These are phyloP conservation scores for Cephus rjabovi DNA, from an alignment of 2,888 invertebrate genomes.

Conservation along the genomic window DNA sequence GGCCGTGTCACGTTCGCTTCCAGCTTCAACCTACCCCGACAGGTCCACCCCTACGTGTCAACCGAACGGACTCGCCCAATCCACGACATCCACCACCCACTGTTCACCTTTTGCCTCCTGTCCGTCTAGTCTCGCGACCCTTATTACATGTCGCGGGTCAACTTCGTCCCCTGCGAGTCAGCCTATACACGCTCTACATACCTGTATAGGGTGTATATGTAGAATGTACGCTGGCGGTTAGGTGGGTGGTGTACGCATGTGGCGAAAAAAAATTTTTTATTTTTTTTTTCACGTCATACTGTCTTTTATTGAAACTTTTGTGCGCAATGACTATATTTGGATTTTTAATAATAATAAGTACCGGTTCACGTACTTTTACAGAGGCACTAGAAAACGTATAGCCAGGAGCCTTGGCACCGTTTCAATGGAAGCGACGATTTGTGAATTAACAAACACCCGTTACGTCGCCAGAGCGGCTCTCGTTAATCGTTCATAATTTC, in stretches of 20 bases:
- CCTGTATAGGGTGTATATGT: neutral
- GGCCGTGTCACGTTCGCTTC: slow-evolving; percentile 64
- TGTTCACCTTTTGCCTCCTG: slow-evolving; percentile 30
- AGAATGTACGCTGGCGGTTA: neutral
- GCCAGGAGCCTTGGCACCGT: neutral
- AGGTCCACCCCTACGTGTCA: slow-evolving; percentile 56
- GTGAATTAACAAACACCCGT: slow-evolving; percentile 17
- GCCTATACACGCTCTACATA: neutral
- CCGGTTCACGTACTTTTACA: neutral
- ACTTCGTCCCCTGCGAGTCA: slow-evolving; percentile 50
- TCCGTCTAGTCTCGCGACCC: slow-evolving; percentile 50
- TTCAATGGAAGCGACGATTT: slow-evolving; percentile 12
- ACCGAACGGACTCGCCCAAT: slow-evolving; percentile 30
- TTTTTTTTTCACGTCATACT: too few relatives aligned
- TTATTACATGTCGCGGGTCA: slow-evolving; percentile 65
- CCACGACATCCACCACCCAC: slow-evolving; percentile 34
- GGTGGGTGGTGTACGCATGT: neutral
- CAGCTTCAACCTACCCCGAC: slow-evolving; percentile 56
- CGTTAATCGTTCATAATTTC: slow-evolving; percentile 60
- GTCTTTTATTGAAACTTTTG: too few relatives aligned
- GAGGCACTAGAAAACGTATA: neutral
- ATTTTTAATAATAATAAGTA: neutral
- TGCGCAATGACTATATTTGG: too few relatives aligned
- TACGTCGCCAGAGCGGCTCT: slow-evolving; percentile 33
- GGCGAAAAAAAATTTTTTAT: neutral